A percentile compares a stretch with the other conserved stretches of the same genome.
Evolutionary conservation across 2,888 invertebrate genomes (phyloP).

Genomic region (Phalera bucephala): DNA sequence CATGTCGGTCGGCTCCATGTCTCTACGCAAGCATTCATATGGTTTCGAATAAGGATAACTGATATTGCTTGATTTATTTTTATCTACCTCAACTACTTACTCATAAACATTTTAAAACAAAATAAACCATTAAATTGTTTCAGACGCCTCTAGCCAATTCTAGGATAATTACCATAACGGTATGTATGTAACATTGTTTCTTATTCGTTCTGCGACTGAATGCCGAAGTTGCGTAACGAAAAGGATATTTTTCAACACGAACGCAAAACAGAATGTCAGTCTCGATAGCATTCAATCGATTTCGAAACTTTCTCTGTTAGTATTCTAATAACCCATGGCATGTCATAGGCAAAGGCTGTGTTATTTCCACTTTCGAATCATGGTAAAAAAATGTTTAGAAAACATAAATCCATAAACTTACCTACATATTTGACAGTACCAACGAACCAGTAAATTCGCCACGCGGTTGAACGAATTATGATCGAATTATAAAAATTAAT

Average conservation of each 20-base stretch:
- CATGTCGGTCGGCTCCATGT: no score
- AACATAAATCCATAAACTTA: background rate
- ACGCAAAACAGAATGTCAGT: constrained; percentile 2
- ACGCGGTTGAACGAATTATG: constrained; percentile 2
- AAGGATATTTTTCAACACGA: background rate
- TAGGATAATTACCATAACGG: no score
- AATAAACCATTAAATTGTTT: no score
- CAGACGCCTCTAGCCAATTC: no score
- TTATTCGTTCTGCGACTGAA: no score
- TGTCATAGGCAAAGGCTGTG: constrained; percentile 15
- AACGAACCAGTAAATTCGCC: constrained; percentile 4
- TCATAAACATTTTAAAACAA: no score
- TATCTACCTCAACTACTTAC: no score
- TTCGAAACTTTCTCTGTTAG: constrained; percentile 28
- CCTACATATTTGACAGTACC: background rate
- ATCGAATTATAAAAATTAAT: constrained; percentile 2
- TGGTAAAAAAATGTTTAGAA: constrained; percentile 6
- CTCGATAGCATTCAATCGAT: constrained; percentile 7
- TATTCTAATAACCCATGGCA: constrained; percentile 24
- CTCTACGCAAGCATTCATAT: no score
- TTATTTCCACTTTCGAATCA: constrained; percentile 22
- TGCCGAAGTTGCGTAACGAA: no score
- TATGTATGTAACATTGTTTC: no score
- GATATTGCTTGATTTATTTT: no score
- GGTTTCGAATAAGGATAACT: no score